These are phyloP conservation scores for Artibeus jamaicensis DNA, from an alignment of 2,797 vertebrate species.

Conservation along the genomic window DNA sequence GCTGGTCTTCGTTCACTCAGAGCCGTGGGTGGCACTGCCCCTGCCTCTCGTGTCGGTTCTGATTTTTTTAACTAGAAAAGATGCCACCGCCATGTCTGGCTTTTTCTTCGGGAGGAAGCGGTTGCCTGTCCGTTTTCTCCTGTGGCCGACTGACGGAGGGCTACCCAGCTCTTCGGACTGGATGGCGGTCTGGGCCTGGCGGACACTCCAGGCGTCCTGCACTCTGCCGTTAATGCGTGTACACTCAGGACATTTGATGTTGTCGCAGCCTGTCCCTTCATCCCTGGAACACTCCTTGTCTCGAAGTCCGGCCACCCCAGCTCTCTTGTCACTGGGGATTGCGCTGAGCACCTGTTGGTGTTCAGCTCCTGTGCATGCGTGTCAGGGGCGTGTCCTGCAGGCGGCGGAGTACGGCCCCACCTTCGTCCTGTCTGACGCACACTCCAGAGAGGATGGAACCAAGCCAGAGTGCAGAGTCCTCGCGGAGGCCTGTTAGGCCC, in stretches of 20 bases:
- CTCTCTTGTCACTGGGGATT: no score
- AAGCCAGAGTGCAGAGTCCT: accelerated
- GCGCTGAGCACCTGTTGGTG: no score
- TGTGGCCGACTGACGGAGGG: not conserved
- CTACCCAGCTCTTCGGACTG: accelerated
- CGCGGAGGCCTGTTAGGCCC: no score
- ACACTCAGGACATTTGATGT: not conserved
- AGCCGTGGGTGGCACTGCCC: accelerated
- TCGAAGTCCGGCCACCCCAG: no score
- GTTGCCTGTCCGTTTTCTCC: not conserved
- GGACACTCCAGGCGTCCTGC: not conserved
- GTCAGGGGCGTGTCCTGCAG: no score
- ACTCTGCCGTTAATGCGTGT: not conserved
- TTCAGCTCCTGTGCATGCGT: no score
- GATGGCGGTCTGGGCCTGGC: accelerated
- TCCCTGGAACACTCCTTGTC: no score
- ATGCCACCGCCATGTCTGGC: not conserved
- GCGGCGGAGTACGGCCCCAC: no score
- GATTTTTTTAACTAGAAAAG: not conserved
- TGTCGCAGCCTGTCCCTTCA: no score
- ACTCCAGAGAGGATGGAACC: no score
- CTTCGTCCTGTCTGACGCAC: no score
- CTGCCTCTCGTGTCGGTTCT: not conserved
- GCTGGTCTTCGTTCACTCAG: no score
- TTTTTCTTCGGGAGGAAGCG: not conserved